Evolutionary conservation across 2,888 invertebrate species (phyloP).

Genomic region (Priapulus caudatus): DNA sequence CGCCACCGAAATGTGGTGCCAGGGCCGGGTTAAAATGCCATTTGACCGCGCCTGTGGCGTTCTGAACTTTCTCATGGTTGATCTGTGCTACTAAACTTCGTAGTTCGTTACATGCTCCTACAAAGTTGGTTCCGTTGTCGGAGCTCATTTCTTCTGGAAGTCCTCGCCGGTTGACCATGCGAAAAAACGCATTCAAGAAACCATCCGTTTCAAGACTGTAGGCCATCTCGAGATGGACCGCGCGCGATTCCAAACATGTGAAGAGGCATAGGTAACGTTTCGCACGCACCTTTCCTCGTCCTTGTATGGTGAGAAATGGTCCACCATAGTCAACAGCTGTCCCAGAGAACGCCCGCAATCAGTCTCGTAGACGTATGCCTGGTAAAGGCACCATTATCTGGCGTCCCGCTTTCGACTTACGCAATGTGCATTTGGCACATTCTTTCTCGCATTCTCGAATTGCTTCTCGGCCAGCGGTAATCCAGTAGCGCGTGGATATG

Average conservation of each 20-base stretch:
- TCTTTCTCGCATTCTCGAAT: no score
- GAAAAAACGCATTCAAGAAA: background rate
- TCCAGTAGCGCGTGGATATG: conserved; percentile 14
- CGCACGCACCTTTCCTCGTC: conserved; percentile 15
- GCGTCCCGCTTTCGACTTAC: conserved; percentile 9
- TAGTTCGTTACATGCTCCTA: background rate
- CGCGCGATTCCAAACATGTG: conserved; percentile 19
- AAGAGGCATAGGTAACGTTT: conserved; percentile 19
- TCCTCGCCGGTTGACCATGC: background rate
- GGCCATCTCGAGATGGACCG: conserved; percentile 14
- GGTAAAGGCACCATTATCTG: conserved; percentile 10
- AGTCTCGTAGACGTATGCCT: conserved; percentile 9
- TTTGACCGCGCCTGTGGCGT: conserved; percentile 2
- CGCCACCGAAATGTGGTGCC: conserved; percentile 5
- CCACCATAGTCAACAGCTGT: conserved; percentile 20
- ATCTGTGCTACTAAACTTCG: background rate
- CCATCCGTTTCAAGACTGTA: background rate
- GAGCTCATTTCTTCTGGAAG: background rate
- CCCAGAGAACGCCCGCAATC: conserved; percentile 17
- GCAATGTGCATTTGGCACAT: conserved; percentile 9
- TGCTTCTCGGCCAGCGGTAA: conserved; percentile 14
- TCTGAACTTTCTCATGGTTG: background rate
- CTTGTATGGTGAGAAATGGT: conserved; percentile 19
- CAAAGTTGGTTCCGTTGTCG: background rate
- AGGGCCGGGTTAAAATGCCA: background rate